A percentile compares a stretch with the other conserved stretches of the same genome.
These are phyloP conservation scores for Sylvilagus floridanus DNA, from an alignment of 2,797 vertebrate genomes.

Conservation along the genomic window DNA sequence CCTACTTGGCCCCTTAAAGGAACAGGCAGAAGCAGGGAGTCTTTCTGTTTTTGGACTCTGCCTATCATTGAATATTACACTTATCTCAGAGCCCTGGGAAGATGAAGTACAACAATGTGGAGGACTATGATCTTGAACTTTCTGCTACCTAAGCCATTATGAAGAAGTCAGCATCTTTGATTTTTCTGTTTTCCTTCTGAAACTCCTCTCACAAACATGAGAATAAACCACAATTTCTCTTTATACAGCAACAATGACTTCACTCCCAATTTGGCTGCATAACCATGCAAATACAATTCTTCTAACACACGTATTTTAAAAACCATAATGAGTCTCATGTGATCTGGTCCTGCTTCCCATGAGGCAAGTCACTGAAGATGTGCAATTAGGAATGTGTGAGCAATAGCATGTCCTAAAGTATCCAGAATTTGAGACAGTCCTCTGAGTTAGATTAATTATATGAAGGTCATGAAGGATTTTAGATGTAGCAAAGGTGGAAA, in stretches of 20 bases:
- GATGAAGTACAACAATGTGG: neutral
- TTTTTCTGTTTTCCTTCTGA: constrained; percentile 56
- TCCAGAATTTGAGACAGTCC: neutral
- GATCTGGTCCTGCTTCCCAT: constrained; percentile 40
- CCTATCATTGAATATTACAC: neutral
- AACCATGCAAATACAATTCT: neutral
- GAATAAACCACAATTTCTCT: constrained; percentile 34
- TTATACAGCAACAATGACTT: constrained; percentile 38
- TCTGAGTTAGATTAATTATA: neutral
- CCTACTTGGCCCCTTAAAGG: neutral
- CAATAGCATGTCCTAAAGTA: neutral
- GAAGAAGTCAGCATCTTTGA: neutral
- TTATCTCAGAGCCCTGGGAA: neutral
- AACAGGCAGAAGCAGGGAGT: neutral
- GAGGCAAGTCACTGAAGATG: constrained; percentile 20
- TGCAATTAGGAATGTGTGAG: neutral
- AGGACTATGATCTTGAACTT: neutral
- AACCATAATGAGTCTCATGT: constrained; percentile 49
- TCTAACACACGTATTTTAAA: constrained; percentile 54
- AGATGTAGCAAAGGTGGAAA: neutral
- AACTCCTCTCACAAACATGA: constrained; percentile 24
- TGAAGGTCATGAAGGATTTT: neutral
- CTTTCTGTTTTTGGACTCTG: neutral
- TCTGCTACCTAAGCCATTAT: neutral
- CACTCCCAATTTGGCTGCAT: constrained; percentile 30